Percentiles rank a stretch among this genome's conserved stretches.
Evolutionary conservation across 2,888 invertebrate species (phyloP).

Genomic region (Andrena marginata): DNA sequence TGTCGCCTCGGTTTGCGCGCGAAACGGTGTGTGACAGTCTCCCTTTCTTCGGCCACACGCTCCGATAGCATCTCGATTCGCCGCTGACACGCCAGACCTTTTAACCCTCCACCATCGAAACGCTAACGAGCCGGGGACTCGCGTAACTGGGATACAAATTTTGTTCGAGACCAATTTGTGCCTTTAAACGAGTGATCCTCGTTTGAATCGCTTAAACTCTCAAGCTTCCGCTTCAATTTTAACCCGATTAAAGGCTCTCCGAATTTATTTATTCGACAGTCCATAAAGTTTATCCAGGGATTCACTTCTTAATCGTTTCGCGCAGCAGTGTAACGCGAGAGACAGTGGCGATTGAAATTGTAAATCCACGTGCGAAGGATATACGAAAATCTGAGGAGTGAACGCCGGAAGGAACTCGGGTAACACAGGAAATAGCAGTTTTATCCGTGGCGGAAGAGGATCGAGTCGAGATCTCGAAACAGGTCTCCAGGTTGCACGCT

Average conservation of each 20-base stretch:
- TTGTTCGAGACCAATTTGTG: no score
- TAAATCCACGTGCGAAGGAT: not conserved
- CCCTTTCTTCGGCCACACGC: constrained; percentile 64
- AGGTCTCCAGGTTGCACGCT: constrained; percentile 21
- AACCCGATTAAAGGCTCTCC: no score
- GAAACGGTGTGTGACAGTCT: constrained; percentile 33
- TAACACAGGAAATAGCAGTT: constrained; percentile 17
- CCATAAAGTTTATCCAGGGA: not conserved
- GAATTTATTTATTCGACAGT: not conserved
- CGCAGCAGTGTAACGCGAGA: not conserved
- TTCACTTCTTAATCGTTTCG: not conserved
- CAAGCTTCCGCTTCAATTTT: no score
- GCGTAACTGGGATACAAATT: not conserved
- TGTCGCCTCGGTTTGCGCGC: constrained; percentile 43
- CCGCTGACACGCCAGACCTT: constrained; percentile 67
- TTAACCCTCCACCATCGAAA: constrained; percentile 25
- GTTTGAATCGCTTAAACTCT: not conserved
- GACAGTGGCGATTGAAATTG: not conserved
- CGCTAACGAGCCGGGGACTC: not conserved
- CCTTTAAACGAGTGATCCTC: no score
- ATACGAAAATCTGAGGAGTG: not conserved
- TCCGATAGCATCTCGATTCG: constrained; percentile 78
- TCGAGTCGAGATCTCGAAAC: constrained; percentile 24
- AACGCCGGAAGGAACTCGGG: constrained; percentile 5
- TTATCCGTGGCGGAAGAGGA: constrained; percentile 16